Evolutionary conservation across 2,888 invertebrate species (phyloP), one percentile per base, ranked within the genome.

Genomic region (Didymodactylos carnosus): DNA sequence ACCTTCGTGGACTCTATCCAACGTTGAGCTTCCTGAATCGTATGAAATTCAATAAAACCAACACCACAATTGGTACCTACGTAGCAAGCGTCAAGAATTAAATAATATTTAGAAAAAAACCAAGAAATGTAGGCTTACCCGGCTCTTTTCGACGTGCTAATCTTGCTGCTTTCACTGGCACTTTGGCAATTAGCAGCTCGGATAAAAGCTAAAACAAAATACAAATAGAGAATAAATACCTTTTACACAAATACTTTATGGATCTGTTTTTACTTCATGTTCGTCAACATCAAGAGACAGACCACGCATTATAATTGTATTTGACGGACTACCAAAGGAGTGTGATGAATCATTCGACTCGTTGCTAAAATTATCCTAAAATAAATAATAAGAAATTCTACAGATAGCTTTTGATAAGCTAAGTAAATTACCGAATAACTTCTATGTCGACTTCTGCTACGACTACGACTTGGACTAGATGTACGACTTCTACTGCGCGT

Each of bases 1-100:
- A 90, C 90, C 89, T 91, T 89, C 87, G 90, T 91, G 86, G 88
- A 87, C 84, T 91, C 91, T 90, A 92, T 92, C 91, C 92, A 92
- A 84, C 88, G 88, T 84, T 88, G 88, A 82, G 92, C 91, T 86
- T 91, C 91, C 84, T 88, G 88, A 84, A 90, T 88, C 84, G 89
- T 89, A 85, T 88, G 87, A 88, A 93, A 93, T 88, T 93, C 92
- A 87, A 92, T 90, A 88, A 91, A 91, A 87, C 90, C 91, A 87
- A 91, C 90, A 83, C 90, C 90, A 83, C 90, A 87, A 85, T 90
- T 90, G 85, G 89, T 88, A 88, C 91, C 91, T 91, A 81, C 78
- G 78, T 78, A 79, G 11, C 7, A 13, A 7, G 7, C 7, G 35
- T 39, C 69, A 73, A 51, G 73, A 19, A 74, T 8, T 69, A 13